Percentiles rank a stretch among this genome's conserved stretches.
These are phyloP conservation scores for Rhinophrynus dorsalis DNA, from an alignment of 2,797 vertebrate genomes.

Conservation along the genomic window DNA sequence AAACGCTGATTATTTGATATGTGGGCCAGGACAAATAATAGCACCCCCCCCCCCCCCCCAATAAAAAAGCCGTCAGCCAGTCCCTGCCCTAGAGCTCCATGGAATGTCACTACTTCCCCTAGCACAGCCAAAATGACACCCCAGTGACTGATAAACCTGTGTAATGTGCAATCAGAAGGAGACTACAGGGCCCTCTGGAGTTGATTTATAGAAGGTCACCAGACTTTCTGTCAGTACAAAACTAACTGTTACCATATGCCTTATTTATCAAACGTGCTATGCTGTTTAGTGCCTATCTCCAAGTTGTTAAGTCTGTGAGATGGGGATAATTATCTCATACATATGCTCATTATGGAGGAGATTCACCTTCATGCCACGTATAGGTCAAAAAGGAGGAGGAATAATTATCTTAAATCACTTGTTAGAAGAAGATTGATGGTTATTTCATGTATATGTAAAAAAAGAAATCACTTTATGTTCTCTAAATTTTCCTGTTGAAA, in stretches of 20 bases:
- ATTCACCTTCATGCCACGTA: conserved; percentile 23
- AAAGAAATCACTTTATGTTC: no score
- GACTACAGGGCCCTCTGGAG: background rate
- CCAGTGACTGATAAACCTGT: background rate
- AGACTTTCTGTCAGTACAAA: background rate
- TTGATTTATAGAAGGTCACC: background rate
- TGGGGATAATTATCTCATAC: conserved; percentile 15
- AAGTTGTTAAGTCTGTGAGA: background rate
- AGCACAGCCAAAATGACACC: background rate
- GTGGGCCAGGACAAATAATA: background rate
- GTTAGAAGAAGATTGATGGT: conserved; percentile 5
- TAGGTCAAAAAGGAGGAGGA: conserved; percentile 27
- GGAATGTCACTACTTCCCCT: background rate
- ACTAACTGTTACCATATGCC: background rate
- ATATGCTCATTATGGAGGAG: conserved; percentile 7
- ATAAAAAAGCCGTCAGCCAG: background rate
- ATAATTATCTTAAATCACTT: conserved; percentile 7
- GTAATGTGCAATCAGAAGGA: background rate
- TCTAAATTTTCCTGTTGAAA: no score
- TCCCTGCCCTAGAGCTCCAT: background rate
- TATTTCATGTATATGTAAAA: background rate
- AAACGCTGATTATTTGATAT: no score
- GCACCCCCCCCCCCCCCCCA: no score
- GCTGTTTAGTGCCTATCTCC: background rate
- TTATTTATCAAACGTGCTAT: background rate